Evolutionary conservation across 2,888 invertebrate species (phyloP).

Genomic region (Celastrina argiolus): DNA sequence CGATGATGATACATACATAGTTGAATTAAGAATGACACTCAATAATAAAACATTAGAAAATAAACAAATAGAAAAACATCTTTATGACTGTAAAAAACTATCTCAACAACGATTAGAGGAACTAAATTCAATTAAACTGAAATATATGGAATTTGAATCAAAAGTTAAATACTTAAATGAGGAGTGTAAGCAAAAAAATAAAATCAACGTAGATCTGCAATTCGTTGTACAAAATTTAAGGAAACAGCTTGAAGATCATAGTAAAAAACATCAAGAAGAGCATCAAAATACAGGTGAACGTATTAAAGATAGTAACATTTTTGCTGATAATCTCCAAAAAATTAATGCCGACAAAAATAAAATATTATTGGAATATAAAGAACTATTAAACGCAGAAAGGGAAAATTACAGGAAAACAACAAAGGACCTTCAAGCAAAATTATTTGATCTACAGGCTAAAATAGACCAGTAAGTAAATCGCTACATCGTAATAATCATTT

Average conservation of each 20-base stretch:
- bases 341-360: slow-evolving; percentile 64
- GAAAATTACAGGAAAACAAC: slow-evolving; percentile 58
- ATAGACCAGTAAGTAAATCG: slow-evolving; percentile 52
- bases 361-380: slow-evolving; percentile 69
- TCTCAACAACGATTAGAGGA: slow-evolving; percentile 55
- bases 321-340: slow-evolving; percentile 56
- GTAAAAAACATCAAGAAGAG: slow-evolving; percentile 40
- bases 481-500: background rate
- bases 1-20: slow-evolving; percentile 39
- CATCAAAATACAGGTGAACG: slow-evolving; percentile 42
- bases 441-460: slow-evolving; percentile 52
- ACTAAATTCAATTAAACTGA: slow-evolving; percentile 51
- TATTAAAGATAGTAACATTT: slow-evolving; percentile 61
- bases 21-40: slow-evolving; percentile 40
- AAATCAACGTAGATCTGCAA: slow-evolving; percentile 43
- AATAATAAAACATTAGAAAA: slow-evolving; percentile 42
- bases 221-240: slow-evolving; percentile 43
- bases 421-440: slow-evolving; percentile 52
- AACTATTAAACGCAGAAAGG: slow-evolving; percentile 70
- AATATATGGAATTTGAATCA: slow-evolving; percentile 52
- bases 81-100: slow-evolving; percentile 46
- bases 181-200: slow-evolving; percentile 51
- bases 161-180: slow-evolving; percentile 50
- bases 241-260: slow-evolving; percentile 41
- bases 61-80: slow-evolving; percentile 51